phyloP scores from a whole-genome alignment of 2,888 invertebrate species.

The Portevinia maculata region DNA sequence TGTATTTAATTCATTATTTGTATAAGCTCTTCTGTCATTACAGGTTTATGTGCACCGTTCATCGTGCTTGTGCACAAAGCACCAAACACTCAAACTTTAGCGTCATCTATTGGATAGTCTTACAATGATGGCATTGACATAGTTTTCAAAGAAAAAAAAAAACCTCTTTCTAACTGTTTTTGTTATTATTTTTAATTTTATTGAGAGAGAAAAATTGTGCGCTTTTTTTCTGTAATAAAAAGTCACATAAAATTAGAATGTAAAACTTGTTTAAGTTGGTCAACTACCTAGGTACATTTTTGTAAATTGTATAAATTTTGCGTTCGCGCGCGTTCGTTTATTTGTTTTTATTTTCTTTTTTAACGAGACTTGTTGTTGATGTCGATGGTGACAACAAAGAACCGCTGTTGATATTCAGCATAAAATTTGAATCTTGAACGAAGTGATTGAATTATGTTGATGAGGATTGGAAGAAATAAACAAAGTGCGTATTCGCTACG shows the following conservation, averaged over 20 bases:
- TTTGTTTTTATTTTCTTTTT: not conserved
- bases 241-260: constrained; percentile 16
- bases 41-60: constrained; percentile 20
- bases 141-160: constrained; percentile 29
- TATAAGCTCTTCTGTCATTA: constrained; percentile 16
- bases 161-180: constrained; percentile 16
- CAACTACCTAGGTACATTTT: constrained; percentile 4
- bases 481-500: constrained; percentile 12
- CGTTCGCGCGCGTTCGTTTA: not conserved
- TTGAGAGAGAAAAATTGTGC: constrained; percentile 23
- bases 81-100: constrained; percentile 1
- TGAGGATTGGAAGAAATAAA: not conserved
- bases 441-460: constrained; percentile 10
- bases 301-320: not conserved
- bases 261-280: constrained; percentile 32
- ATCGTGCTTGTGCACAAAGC: constrained; percentile 1
- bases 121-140: constrained; percentile 57
- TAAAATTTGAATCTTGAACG: constrained; percentile 39
- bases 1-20: constrained; percentile 2
- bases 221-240: not conserved
- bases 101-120: constrained; percentile 44
- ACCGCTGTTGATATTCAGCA: not conserved
- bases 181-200: constrained; percentile 32
- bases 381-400: not conserved
- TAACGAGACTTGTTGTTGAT: not conserved